phyloP scores from a whole-genome alignment of 1,140 invertebrate genomes.

The Drosophila ironensis region DNA sequence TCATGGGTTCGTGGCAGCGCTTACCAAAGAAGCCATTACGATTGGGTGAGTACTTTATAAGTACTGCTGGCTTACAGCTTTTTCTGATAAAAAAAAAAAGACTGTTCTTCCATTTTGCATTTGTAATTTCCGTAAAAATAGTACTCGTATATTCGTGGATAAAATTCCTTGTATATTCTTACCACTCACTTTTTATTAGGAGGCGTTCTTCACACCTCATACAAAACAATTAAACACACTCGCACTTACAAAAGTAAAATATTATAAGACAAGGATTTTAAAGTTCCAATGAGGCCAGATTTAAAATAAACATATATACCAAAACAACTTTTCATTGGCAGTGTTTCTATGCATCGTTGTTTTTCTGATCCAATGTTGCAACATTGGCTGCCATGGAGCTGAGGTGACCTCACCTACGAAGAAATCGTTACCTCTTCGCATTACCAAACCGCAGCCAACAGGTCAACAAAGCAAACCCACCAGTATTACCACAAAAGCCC shows the following conservation, averaged over 20 bases:
- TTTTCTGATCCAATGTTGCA: constrained; percentile 16
- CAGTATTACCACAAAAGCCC: constrained; percentile 23
- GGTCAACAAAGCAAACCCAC: constrained; percentile 19
- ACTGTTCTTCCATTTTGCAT: too few species aligned
- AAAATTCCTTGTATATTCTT: too few species aligned
- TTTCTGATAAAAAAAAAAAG: too few species aligned
- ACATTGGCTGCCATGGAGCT: constrained; percentile 19
- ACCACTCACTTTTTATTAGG: too few species aligned
- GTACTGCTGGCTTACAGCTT: constrained; percentile 4
- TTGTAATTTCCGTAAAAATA: too few species aligned
- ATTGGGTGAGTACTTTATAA: constrained; percentile 42
- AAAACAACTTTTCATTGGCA: constrained; percentile 1
- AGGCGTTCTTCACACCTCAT: too few species aligned
- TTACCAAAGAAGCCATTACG: constrained; percentile 22
- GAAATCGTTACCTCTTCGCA: constrained; percentile 48
- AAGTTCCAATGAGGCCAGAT: too few species aligned
- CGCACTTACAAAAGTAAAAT: too few species aligned
- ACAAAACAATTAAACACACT: too few species aligned
- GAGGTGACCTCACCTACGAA: constrained; percentile 33
- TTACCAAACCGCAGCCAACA: constrained; percentile 65
- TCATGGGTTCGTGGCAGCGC: constrained; percentile 14
- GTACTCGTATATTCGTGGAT: too few species aligned
- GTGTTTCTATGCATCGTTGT: constrained; percentile 30
- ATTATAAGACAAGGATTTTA: too few species aligned
- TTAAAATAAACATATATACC: not conserved